Base-by-base conservation (phyloP, 2,888 invertebrate genomes). In the Hyppa rectilinea region DNA sequence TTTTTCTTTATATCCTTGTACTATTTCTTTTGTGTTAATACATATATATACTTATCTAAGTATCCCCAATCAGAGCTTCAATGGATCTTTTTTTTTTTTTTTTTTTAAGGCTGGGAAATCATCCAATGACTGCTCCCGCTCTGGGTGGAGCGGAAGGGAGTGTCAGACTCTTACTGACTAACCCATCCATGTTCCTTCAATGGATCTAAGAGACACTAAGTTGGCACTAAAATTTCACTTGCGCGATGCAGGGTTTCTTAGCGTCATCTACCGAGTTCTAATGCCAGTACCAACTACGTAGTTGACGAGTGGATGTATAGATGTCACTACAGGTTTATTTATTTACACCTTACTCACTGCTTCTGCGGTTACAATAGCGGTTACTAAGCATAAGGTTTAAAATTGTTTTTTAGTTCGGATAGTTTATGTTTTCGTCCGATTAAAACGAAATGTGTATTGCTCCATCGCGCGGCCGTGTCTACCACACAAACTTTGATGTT, bases 301-400 rank as follows among this genome's bases (percentile, higher is more conserved):
- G 71, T 78, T 73, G n/a, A 29, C 6, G 4, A 43, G 23, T 17
- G 20, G 17, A 2, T 53, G 29, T n/a, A 70, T 47, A 73, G 78
- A 73, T 73, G 73, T 70, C 73, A 53, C 58, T 78, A 53, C 29
- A 4, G 9, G 38, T 68, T 45, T 50, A 17, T 52, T 58, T 76
- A 40, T 65, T 29, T 29, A 62, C n/a, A 29, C 7, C 12, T n/a
- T 6, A 17, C 0, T 47, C 2, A 17, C 9, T 23, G 14, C 2
- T 14, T 45, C 12, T 12, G 26, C 12, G 4, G 2, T 23, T 9
- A 3, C 3, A 26, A 6, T 1, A 62, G 36, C 2, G 6, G n/a
- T 12, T 14, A n/a, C 12, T 31, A 12, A 31, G 17, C 2, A 1
- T 34, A 4, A n/a, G 4, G 2, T 2, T 5, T 6, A 31, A 23